phyloP scores from a whole-genome alignment of 2,888 invertebrate genomes.

The Cacoxenus indagator region DNA sequence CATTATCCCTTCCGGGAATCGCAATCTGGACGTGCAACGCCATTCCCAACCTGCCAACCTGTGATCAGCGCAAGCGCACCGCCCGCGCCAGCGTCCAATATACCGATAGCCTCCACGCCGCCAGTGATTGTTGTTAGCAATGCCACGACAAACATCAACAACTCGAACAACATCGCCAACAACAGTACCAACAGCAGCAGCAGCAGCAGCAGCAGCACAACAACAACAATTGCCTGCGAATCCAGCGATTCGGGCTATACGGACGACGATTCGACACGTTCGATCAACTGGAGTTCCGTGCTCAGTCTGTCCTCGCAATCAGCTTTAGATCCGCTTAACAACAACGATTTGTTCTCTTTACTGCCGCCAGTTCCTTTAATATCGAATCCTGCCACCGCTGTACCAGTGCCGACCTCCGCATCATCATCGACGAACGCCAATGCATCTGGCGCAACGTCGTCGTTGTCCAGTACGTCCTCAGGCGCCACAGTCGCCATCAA shows the following conservation, averaged over 20 bases:
- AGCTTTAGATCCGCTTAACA: constrained; percentile 84
- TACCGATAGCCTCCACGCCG: background rate
- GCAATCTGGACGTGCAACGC: constrained; percentile 78
- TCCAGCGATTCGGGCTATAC: constrained; percentile 84
- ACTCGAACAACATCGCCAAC: constrained; percentile 15
- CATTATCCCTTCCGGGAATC: constrained; percentile 70
- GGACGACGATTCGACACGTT: constrained; percentile 81
- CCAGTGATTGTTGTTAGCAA: background rate
- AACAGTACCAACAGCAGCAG: constrained; percentile 21
- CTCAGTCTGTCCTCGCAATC: constrained; percentile 88
- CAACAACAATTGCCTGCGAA: constrained; percentile 58
- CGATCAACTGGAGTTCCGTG: constrained; percentile 94
- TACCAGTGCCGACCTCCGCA: constrained; percentile 44
- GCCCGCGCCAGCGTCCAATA: constrained; percentile 25
- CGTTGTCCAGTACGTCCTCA: constrained; percentile 27
- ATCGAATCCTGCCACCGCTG: constrained; percentile 61
- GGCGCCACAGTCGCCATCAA: constrained; percentile 61
- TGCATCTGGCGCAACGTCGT: constrained; percentile 17
- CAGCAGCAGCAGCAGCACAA: constrained; percentile 32
- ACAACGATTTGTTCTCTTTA: constrained; percentile 79
- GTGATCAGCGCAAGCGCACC: constrained; percentile 34
- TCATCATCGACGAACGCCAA: constrained; percentile 30
- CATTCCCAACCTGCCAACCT: constrained; percentile 73
- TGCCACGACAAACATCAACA: background rate
- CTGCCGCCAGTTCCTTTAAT: constrained; percentile 44